phyloP scores from a whole-genome alignment of 2,113 vertebrate genomes.

The Triplophysa siluroides region DNA sequence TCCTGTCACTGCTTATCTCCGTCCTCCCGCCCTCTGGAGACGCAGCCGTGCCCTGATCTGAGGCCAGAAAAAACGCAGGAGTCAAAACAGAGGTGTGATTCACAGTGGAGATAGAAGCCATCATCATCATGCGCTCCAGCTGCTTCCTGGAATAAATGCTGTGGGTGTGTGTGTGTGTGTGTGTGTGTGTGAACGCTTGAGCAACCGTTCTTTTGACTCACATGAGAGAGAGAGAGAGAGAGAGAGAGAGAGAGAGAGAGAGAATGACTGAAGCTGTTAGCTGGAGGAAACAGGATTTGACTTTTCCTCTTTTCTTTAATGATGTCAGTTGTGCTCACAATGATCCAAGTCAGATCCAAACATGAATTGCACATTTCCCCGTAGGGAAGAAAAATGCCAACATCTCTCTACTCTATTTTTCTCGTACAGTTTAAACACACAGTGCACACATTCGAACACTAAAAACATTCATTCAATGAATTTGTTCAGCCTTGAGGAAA shows the following conservation, averaged over 20 bases:
- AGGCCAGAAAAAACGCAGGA: conserved; percentile 66
- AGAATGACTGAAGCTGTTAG: conserved; percentile 10
- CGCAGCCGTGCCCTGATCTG: conserved; percentile 10
- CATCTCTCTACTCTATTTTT: too few relatives aligned
- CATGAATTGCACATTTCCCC: background rate
- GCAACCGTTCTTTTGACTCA: conserved; percentile 24
- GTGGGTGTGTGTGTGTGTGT: conserved; percentile 34
- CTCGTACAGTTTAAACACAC: background rate
- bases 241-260: background rate
- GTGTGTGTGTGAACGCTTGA: background rate
- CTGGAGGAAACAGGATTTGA: conserved; percentile 23
- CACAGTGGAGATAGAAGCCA: conserved; percentile 73
- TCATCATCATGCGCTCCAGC: conserved; percentile 69
- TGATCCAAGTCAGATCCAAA: too few relatives aligned
- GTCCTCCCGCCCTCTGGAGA: conserved; percentile 56
- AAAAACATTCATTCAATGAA: too few relatives aligned
- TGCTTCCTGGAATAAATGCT: conserved; percentile 72
- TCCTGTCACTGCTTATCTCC: conserved; percentile 55
- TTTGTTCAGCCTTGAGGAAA: too few relatives aligned
- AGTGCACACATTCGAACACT: too few relatives aligned
- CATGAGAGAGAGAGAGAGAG: background rate
- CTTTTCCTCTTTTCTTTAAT: conserved; percentile 45
- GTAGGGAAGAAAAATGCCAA: too few relatives aligned
- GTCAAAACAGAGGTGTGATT: conserved; percentile 72
- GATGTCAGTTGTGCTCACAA: background rate